phyloP scores from a whole-genome alignment of 2,888 invertebrate species.

The Trissoscelio sp. region DNA sequence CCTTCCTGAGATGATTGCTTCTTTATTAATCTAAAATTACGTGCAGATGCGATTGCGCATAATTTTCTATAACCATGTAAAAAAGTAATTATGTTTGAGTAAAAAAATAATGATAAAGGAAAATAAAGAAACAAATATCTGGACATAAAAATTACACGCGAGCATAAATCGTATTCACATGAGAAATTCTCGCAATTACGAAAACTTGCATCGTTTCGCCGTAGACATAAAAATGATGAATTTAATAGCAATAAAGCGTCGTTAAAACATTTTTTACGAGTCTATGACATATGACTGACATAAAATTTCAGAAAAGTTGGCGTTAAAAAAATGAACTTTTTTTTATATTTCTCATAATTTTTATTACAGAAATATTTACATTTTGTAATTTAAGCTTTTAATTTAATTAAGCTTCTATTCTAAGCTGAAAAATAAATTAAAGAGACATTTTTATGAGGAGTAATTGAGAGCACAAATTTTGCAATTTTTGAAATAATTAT shows the following conservation, averaged over 20 bases:
- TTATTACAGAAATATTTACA: too few species aligned
- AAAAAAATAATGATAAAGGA: background rate
- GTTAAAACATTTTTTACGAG: background rate
- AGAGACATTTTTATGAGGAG: too few species aligned
- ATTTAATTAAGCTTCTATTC: too few species aligned
- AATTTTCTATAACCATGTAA: conserved; percentile 19
- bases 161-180: conserved; percentile 8
- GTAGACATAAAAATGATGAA: conserved; percentile 30
- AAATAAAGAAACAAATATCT: background rate
- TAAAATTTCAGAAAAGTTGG: background rate
- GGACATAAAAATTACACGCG: conserved; percentile 18
- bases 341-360: too few species aligned
- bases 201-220: conserved; percentile 26
- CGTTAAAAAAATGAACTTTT: too few species aligned
- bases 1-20: conserved; percentile 32
- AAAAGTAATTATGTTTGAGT: conserved; percentile 16
- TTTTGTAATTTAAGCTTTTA: too few species aligned
- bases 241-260: conserved; percentile 25
- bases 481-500: too few species aligned
- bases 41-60: conserved; percentile 9
- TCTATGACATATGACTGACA: background rate
- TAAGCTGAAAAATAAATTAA: too few species aligned
- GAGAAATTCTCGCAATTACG: conserved; percentile 32
- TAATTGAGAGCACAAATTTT: too few species aligned
- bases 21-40: conserved; percentile 33